phyloP scores from a whole-genome alignment of 92 coral and sea anemone species.

The Palythoa heliodiscus region DNA sequence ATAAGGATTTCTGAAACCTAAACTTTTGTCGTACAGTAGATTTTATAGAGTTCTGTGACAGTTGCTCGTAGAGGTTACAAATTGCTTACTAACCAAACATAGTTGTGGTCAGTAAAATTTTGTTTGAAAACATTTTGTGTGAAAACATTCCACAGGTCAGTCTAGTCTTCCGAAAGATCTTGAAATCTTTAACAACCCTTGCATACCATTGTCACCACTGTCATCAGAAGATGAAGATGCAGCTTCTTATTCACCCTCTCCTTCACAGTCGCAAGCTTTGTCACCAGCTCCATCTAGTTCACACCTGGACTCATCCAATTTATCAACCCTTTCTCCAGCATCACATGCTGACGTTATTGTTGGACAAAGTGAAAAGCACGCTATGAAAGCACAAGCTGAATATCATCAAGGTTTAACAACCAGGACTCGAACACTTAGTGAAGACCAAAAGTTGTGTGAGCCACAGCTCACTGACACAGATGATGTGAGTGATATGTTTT shows the following conservation, averaged over 20 bases:
- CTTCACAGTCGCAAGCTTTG: constrained; percentile 68
- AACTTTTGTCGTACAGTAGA: too few species aligned
- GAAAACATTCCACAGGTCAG: constrained; percentile 67
- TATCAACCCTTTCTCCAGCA: constrained; percentile 67
- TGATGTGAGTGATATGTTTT: constrained; percentile 48
- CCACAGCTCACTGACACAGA: constrained; percentile 48
- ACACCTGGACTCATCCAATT: constrained; percentile 47
- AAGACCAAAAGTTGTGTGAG: constrained; percentile 36
- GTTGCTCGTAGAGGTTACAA: too few species aligned
- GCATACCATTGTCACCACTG: constrained; percentile 68
- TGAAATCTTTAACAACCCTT: constrained; percentile 84
- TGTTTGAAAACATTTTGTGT: background rate
- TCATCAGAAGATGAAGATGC: constrained; percentile 78
- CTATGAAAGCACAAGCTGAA: constrained; percentile 51
- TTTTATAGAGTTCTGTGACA: too few species aligned
- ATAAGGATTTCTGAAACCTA: too few species aligned
- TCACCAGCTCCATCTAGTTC: constrained; percentile 70
- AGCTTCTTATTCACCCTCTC: constrained; percentile 70
- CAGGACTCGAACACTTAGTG: constrained; percentile 6
- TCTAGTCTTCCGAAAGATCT: constrained; percentile 81
- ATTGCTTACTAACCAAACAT: too few species aligned
- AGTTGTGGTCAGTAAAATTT: background rate
- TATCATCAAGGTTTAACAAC: constrained; percentile 14
- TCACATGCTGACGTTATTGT: constrained; percentile 47
- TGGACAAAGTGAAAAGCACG: constrained; percentile 56